These are phyloP conservation scores for Melipona quadrifasciata DNA, from an alignment of 1,140 invertebrate species.

Conservation along the genomic window DNA sequence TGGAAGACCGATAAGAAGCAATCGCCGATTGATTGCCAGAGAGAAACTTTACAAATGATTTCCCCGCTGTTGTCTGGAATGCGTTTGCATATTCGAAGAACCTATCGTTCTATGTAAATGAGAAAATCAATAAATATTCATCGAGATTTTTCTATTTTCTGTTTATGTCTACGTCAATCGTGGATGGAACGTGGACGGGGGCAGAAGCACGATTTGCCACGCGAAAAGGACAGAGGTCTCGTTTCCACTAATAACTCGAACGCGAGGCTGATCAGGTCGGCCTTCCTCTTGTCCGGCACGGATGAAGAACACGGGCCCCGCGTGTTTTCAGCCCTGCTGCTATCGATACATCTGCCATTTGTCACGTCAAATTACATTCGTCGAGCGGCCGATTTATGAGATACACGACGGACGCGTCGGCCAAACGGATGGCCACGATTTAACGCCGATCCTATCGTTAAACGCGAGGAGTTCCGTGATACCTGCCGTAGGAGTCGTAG, in stretches of 20 bases:
- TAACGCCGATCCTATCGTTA: slow-evolving; percentile 50
- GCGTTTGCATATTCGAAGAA: neutral
- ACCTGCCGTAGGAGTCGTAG: slow-evolving; percentile 27
- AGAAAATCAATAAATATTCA: neutral
- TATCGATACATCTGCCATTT: slow-evolving; percentile 79
- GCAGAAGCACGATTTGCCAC: neutral
- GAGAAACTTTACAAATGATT: slow-evolving; percentile 47
- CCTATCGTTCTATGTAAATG: too few species aligned
- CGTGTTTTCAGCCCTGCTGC: slow-evolving; percentile 41
- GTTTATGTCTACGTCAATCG: neutral
- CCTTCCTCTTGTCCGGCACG: neutral
- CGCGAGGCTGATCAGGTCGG: slow-evolving; percentile 8
- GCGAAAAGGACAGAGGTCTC: neutral
- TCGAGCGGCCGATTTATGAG: slow-evolving; percentile 64
- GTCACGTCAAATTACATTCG: slow-evolving; percentile 79
- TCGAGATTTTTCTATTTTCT: neutral
- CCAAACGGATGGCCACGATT: slow-evolving; percentile 65
- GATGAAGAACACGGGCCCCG: slow-evolving; percentile 16
- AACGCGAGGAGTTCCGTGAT: slow-evolving; percentile 49
- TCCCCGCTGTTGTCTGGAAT: neutral
- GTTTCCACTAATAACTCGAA: slow-evolving; percentile 33
- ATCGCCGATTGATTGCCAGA: slow-evolving; percentile 22
- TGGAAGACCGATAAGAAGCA: slow-evolving; percentile 28
- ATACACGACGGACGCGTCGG: slow-evolving; percentile 49
- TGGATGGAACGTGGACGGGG: neutral